These are phyloP conservation scores for Rhinichthys osculus DNA, from an alignment of 2,797 vertebrate genomes.

Conservation along the genomic window DNA sequence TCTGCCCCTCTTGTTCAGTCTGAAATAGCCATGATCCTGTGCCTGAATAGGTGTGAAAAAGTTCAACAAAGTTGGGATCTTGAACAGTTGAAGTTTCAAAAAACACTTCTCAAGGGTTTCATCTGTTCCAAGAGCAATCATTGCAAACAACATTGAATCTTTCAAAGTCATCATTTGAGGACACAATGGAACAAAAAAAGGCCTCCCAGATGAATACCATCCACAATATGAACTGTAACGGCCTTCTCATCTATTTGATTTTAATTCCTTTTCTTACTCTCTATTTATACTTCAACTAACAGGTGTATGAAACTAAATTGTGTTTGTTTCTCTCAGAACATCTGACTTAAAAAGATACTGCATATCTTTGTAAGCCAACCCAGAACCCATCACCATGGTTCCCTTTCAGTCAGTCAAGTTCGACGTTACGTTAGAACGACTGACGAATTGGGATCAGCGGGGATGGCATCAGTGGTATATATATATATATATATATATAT, in stretches of 20 bases:
- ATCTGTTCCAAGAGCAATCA: neutral
- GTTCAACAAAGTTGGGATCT: constrained; percentile 9
- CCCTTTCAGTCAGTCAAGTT: neutral
- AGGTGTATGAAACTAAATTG: neutral
- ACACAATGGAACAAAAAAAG: constrained; percentile 31
- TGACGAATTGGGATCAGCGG: too few species aligned
- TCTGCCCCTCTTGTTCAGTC: constrained; percentile 9
- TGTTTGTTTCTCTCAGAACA: neutral
- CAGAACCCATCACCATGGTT: neutral
- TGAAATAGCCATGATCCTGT: neutral
- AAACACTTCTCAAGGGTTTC: neutral
- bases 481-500: too few species aligned
- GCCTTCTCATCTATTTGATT: neutral
- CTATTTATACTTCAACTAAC: neutral
- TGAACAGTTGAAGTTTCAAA: neutral
- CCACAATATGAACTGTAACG: neutral
- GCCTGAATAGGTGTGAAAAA: neutral
- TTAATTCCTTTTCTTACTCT: neutral
- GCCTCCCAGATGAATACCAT: neutral
- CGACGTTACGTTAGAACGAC: too few species aligned
- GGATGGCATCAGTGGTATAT: too few species aligned
- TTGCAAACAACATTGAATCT: constrained; percentile 12
- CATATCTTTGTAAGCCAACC: neutral
- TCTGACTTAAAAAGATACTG: neutral
- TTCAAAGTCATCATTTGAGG: constrained; percentile 12